Evolutionary conservation across 2,797 vertebrate genomes (phyloP).

Genomic region (Pseudomugil tenellus): DNA sequence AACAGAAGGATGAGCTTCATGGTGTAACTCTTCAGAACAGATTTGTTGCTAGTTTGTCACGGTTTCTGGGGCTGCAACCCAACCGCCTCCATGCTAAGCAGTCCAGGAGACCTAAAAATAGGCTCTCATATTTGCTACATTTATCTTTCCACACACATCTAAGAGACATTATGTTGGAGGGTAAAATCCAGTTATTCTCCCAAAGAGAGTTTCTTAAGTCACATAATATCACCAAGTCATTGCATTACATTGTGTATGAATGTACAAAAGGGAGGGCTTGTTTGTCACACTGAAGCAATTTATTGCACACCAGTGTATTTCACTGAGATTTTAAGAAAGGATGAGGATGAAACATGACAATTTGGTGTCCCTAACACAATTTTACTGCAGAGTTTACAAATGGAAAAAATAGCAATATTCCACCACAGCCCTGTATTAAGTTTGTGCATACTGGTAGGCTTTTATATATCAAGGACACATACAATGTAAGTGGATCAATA

Average conservation of each 20-base stretch:
- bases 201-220: slow-evolving; percentile 82
- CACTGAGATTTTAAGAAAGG: slow-evolving; percentile 61
- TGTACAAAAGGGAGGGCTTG: slow-evolving; percentile 40
- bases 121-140: slow-evolving; percentile 80
- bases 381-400: slow-evolving; percentile 48
- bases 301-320: slow-evolving; percentile 68
- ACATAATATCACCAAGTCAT: slow-evolving; percentile 74
- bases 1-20: slow-evolving; percentile 11
- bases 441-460: slow-evolving; percentile 14
- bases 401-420: slow-evolving; percentile 55
- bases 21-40: slow-evolving; percentile 18
- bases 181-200: slow-evolving; percentile 80
- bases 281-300: slow-evolving; percentile 71
- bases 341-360: slow-evolving; percentile 60
- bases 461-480: slow-evolving; percentile 28
- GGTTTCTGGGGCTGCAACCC: slow-evolving; percentile 53
- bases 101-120: slow-evolving; percentile 79
- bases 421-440: slow-evolving; percentile 19
- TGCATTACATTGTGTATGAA: slow-evolving; percentile 70
- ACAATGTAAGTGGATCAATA: slow-evolving; percentile 2
- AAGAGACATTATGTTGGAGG: slow-evolving; percentile 70
- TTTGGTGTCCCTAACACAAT: slow-evolving; percentile 60
- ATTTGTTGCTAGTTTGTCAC: slow-evolving; percentile 58
- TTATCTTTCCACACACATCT: slow-evolving; percentile 71
- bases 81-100: slow-evolving; percentile 66